Conservation (phyloP, 2,888 invertebrate genomes). For the Allacma fusca region DNA sequence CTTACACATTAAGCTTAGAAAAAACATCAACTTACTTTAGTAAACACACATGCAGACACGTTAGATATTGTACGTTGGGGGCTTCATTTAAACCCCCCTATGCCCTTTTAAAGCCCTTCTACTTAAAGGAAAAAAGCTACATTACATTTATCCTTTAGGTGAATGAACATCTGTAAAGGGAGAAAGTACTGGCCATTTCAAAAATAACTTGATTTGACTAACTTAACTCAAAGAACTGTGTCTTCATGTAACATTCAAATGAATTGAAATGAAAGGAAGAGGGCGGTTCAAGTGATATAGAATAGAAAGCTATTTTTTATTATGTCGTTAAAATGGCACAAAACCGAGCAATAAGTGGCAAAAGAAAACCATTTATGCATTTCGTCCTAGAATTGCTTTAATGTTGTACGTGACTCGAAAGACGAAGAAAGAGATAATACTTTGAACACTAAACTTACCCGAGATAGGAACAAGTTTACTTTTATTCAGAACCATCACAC, state of each 20-base stretch:
- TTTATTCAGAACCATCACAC: constrained; percentile 25
- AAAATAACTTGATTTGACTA: constrained; percentile 14
- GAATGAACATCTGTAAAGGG: not conserved
- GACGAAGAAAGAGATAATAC: constrained; percentile 17
- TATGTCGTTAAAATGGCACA: constrained; percentile 28
- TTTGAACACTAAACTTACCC: constrained; percentile 10
- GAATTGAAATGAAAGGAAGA: constrained; percentile 12
- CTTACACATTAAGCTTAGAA: constrained; percentile 1
- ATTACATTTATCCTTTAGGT: not conserved
- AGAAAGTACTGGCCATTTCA: constrained; percentile 8
- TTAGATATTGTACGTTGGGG: not conserved
- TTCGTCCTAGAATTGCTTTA: constrained; percentile 30
- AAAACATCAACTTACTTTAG: constrained; percentile 8
- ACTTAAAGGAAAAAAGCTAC: not conserved
- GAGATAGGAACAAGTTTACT: constrained; percentile 28
- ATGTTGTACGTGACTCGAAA: constrained; percentile 35
- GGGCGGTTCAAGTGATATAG: constrained; percentile 1
- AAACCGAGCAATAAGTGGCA: constrained; percentile 23
- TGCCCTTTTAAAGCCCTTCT: not conserved
- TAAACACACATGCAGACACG: constrained; percentile 2
- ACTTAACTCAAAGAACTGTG: not conserved
- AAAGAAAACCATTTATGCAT: constrained; percentile 41
- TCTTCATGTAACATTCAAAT: not conserved
- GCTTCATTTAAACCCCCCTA: not conserved
- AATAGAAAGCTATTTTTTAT: constrained; percentile 23